Base-by-base conservation (phyloP, 2,113 vertebrate genomes). In the Panthera leo region DNA sequence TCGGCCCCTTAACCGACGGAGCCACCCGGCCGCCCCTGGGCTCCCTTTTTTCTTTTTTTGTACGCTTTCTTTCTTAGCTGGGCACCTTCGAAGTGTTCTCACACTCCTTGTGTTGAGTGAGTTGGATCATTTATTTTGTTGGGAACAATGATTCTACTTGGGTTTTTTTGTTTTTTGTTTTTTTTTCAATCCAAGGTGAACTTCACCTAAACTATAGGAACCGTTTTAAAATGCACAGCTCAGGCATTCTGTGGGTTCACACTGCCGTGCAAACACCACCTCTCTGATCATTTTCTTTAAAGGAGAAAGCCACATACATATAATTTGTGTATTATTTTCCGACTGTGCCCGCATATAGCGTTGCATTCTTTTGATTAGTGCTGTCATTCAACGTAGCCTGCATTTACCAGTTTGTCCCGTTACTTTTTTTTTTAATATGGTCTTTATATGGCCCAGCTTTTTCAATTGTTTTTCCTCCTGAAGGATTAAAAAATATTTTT, bases 231-330 rank as follows among this genome's bases (percentile, higher is more conserved):
- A 45, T 7, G 14, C 5, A 14, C 51, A n/a, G 39, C 42, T 51
- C 65, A 1, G 4, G 8, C 2, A 3, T 21, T 34, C 58, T 6
- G 31, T 25, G 31, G 34, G 0, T 58, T 48, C 48, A 13, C 29
- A 5, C 1, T 8, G 23, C 16, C 13, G 63, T 7, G 36, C 51
- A 4, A 25, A 31, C 39, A 45, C 29, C 48, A 19, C 53, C 15
- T 29, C 53, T 18, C 42, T 19, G 53, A 48, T n/a, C 15, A 25
- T 19, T 27, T n/a, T 83, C 39, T 63, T 31, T 48, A 53, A 31
- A 53, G 61, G 34, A 39, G n/a, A 39, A 67, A 76, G 42, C 12
- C 70, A 53, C 68, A 15, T 18, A 19, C 21, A 13, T 42, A 16
- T 75, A 12, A 55, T 76, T 29, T 45, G 73, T 51, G 36, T 84